Conservation (phyloP, 2,888 invertebrate species). For the Minunthozetes semirufus region DNA sequence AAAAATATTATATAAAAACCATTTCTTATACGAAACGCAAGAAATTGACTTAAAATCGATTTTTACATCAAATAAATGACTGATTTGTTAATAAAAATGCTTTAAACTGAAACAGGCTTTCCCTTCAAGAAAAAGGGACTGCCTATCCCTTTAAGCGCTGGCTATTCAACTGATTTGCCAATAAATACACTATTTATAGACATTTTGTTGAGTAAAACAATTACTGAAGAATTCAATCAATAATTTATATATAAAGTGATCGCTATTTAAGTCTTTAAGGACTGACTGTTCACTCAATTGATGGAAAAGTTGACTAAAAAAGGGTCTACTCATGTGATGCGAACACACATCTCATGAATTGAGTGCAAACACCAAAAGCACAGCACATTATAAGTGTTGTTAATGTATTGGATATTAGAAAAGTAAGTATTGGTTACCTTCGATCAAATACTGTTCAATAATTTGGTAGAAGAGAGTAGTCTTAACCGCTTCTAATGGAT, state of each 20-base stretch:
- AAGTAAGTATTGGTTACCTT: conserved; percentile 44
- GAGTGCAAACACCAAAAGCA: background rate
- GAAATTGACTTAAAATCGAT: background rate
- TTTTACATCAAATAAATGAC: background rate
- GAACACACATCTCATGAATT: background rate
- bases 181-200: no score
- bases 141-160: no score
- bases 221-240: no score
- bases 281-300: no score
- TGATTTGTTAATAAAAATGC: background rate
- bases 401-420: background rate
- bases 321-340: no score
- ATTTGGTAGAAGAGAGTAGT: conserved; percentile 70
- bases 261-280: no score
- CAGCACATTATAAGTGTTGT: background rate
- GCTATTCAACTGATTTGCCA: no score
- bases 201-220: no score
- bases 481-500: conserved; percentile 62
- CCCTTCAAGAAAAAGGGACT: background rate
- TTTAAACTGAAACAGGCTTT: no score
- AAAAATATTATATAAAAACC: background rate
- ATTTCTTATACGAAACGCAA: background rate
- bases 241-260: no score
- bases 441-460: conserved; percentile 56
- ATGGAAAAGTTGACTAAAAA: no score